A percentile compares a stretch with the other conserved stretches of the same genome.
Evolutionary conservation across 2,113 vertebrate genomes (phyloP).

Genomic region (Sinocyclocheilus anophthalmus): DNA sequence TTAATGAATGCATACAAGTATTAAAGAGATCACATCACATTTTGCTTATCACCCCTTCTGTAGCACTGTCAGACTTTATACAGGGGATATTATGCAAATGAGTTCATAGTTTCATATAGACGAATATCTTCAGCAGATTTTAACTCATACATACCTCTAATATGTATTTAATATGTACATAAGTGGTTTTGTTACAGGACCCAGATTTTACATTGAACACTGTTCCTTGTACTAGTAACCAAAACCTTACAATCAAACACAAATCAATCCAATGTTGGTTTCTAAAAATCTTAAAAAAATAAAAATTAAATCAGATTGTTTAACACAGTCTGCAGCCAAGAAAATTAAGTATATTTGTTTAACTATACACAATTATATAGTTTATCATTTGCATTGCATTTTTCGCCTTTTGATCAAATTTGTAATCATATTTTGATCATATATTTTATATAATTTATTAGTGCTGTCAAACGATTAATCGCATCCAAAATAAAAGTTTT

Average conservation of each 20-base stretch:
- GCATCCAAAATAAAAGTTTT: too few relatives aligned
- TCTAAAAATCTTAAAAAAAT: not conserved
- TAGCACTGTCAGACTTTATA: not conserved
- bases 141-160: not conserved
- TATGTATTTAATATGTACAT: not conserved
- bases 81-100: not conserved
- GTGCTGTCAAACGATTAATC: too few relatives aligned
- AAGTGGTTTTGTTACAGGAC: not conserved
- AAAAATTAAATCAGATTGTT: not conserved
- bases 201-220: not conserved
- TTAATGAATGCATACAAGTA: conserved; percentile 13
- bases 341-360: not conserved
- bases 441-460: too few relatives aligned
- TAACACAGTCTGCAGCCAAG: not conserved
- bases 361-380: not conserved
- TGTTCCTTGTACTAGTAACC: not conserved
- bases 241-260: not conserved
- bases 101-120: not conserved
- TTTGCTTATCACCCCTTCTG: conserved; percentile 9
- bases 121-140: not conserved
- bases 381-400: not conserved
- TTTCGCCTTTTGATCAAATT: too few relatives aligned
- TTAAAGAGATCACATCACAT: conserved; percentile 24
- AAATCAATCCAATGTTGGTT: not conserved
- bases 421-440: too few relatives aligned